Evolutionary conservation across 2,888 invertebrate genomes (phyloP).

Genomic region (Stenurella melanura): DNA sequence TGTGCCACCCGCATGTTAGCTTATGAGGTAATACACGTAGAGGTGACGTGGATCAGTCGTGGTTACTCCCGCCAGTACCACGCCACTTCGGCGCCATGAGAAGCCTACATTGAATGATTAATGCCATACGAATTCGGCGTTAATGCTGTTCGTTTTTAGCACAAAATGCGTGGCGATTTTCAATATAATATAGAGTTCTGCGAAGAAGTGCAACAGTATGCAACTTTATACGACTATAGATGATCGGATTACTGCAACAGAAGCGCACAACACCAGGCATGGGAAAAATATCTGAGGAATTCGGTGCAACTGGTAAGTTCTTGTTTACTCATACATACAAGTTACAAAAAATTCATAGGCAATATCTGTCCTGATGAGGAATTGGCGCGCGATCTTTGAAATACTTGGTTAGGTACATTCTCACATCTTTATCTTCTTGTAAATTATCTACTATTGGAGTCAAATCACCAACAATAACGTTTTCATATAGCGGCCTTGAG

Average conservation of each 20-base stretch:
- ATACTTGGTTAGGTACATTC: neutral
- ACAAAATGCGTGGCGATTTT: conserved; percentile 10
- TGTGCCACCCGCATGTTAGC: no score
- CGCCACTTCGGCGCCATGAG: conserved; percentile 12
- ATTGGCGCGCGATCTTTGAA: neutral
- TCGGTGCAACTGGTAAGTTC: neutral
- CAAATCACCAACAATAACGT: neutral
- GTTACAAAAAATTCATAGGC: neutral
- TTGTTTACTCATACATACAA: neutral
- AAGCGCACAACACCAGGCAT: conserved; percentile 26
- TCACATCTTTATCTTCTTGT: neutral
- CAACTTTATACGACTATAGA: conserved; percentile 19
- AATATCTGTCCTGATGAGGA: neutral
- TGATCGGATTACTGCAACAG: conserved; percentile 21
- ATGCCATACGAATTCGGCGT: neutral
- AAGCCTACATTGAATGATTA: neutral
- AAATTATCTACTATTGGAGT: neutral
- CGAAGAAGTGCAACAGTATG: conserved; percentile 18
- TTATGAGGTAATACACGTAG: conserved; percentile 12
- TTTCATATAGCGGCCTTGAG: neutral
- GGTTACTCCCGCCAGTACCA: conserved; percentile 1
- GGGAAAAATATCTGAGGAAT: conserved; percentile 16
- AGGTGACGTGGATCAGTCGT: conserved; percentile 4
- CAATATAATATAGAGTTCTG: conserved; percentile 16
- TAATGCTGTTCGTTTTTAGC: neutral